Conservation (phyloP, 2,888 invertebrate genomes). For the Stenodema calcarata region DNA sequence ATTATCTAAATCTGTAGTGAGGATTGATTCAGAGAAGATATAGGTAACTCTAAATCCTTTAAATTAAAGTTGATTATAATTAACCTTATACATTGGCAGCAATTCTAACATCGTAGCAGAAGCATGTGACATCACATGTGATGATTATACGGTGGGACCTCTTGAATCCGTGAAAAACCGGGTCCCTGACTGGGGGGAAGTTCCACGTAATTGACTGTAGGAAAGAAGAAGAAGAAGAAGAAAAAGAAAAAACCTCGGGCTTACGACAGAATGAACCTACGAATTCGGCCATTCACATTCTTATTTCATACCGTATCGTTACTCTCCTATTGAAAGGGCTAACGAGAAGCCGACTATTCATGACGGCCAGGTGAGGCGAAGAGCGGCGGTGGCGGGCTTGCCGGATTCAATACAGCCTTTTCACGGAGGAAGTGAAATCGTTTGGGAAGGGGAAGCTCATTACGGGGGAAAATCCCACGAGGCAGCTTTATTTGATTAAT, state of each 20-base stretch:
- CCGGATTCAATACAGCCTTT: background rate
- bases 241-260: background rate
- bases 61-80: no score
- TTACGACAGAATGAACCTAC: background rate
- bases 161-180: no score
- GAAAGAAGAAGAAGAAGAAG: no score
- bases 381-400: background rate
- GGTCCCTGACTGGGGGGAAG: no score
- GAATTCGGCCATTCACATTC: background rate
- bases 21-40: no score
- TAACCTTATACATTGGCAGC: no score
- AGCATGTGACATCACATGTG: no score
- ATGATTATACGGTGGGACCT: no score
- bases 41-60: no score
- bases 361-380: background rate
- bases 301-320: background rate
- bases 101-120: no score
- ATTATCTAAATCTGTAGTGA: no score
- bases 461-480: constrained; percentile 8
- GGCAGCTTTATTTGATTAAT: constrained; percentile 30
- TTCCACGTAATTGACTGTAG: no score
- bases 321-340: background rate
- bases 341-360: background rate
- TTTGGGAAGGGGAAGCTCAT: constrained; percentile 25
- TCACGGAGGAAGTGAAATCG: constrained; percentile 20